A percentile compares a stretch with the other conserved stretches of the same genome.
These are phyloP conservation scores for Cebus imitator DNA, from an alignment of 2,113 vertebrate genomes.

Conservation along the genomic window DNA sequence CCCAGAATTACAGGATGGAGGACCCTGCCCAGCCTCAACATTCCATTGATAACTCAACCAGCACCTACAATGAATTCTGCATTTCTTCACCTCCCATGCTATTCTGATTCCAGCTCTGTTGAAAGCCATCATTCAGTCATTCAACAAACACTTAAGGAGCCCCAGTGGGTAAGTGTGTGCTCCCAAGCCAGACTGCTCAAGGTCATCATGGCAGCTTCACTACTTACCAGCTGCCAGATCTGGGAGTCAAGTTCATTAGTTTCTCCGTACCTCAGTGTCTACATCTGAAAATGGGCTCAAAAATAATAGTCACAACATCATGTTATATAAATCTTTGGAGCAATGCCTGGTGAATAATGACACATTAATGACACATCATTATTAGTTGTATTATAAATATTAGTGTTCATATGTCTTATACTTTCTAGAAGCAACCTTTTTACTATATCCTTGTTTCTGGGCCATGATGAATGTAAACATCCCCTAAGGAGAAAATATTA, in stretches of 20 bases:
- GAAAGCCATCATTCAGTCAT: not conserved
- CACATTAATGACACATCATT: no score
- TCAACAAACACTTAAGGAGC: not conserved
- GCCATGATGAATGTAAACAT: not conserved
- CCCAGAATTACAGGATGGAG: not conserved
- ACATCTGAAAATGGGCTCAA: not conserved
- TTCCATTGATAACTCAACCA: not conserved
- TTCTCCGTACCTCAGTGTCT: not conserved
- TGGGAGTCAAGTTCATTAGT: not conserved
- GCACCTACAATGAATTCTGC: accelerated
- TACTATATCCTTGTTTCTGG: not conserved
- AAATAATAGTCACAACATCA: accelerated
- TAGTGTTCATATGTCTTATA: not conserved
- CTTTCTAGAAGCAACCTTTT: not conserved
- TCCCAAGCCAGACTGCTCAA: not conserved
- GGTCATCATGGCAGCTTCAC: not conserved
- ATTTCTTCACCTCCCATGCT: accelerated
- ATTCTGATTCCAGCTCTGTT: not conserved
- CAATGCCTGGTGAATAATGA: not conserved
- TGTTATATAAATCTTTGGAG: not conserved
- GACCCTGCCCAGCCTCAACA: not conserved
- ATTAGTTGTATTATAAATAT: not conserved
- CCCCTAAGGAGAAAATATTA: not conserved
- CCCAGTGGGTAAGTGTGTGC: not conserved
- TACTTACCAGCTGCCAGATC: no score